Base-by-base conservation (phyloP, 2,888 invertebrate genomes). In the Chalcosyrphus nemorum region DNA sequence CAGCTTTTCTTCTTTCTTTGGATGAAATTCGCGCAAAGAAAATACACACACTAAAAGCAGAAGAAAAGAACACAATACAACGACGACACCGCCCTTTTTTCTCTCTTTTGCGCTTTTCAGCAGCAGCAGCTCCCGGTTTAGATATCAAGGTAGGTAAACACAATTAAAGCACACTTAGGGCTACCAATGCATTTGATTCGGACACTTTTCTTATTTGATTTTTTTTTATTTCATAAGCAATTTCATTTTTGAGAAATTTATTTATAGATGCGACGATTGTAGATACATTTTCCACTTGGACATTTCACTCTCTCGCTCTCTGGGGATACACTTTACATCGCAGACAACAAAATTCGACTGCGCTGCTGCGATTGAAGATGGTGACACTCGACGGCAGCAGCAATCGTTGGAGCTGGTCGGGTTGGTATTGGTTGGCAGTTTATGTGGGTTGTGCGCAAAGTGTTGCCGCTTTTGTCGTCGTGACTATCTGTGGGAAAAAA, bases 71-170 rank as follows among this genome's bases (percentile, higher is more conserved):
- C 74, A 63, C 65, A 72, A 77, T 68, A 82, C 78, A 43, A 82
- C 71, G 81, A 81, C 82, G 82, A 82, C 82, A 82, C 82, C 82
- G 82, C 82, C 82, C 82, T 82, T 82, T 81, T 76, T 77, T 82
- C 72, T 68, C 78, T 72, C 66, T 72, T 63, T 56, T 75, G 56
- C 54, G 52, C 61, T 65, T 56, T 74, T 65, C 35, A 32, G 70
- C 71, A 76, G 70, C 68, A 19, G 32, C 47, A 38, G 76, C 59
- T 57, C 71, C 66, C 43, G 50, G 50, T 50, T 68, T n/a, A 24
- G 19, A 61, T 61, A 32, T 32, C 32, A 9, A 32, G 32, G 43
- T 56, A 32, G 32, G 43, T 56, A 47, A 77, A 78, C 59, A 81
- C 70, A 65, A 81, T 76, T 71, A 38, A 61, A 63, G 57, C 41